Base-by-base conservation (phyloP, 1,140 invertebrate species). In the Mactra quadrangularis region DNA sequence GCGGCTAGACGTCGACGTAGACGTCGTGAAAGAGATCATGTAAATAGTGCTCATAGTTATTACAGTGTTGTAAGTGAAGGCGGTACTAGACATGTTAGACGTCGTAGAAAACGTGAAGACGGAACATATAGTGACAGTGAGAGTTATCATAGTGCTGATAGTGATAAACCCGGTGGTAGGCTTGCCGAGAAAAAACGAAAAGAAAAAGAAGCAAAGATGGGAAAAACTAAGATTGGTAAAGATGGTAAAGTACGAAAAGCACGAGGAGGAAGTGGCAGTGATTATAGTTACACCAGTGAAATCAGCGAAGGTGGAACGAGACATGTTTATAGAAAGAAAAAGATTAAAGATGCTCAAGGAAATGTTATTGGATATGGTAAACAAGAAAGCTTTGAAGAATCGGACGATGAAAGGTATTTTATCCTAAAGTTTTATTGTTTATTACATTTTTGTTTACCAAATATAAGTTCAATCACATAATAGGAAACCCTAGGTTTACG, bases 251-350 rank as follows among this genome's bases (percentile, higher is more conserved):
- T 83, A 71, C 87, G 89, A 62, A 81, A 84, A 15, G 59, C 85
- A 31, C 70, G 87, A 55, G 87, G 90, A 41, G 91, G 90, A 0
- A 87, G 87, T 68, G 92, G 89, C 52, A 92, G 91, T 77, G 92
- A 91, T 2, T 87, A 93, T 81, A 92, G 91, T 82, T 92, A 92
- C 79, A 88, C 81, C 41, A 92, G 92, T 84, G 91, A 92, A 52
- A 86, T 89, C 0, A 92, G 90, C 76, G 91, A 87, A 22, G 92
- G 92, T 22, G 92, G 92, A 3, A 92, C 91, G 3, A 53, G 81
- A 25, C 74, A 68, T 15, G 81, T 81, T 7, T 88, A 85, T 35
- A 75, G 89, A 45, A 89, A 85, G 79, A 89, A 91, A 72, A 87
- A 90, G 66, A 87, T 92, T 25, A 71, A 87, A 76, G 91, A 92